Evolutionary conservation across 2,888 invertebrate species (phyloP), one percentile per base, ranked within the genome.

Genomic region (Dryadula phaetusa): DNA sequence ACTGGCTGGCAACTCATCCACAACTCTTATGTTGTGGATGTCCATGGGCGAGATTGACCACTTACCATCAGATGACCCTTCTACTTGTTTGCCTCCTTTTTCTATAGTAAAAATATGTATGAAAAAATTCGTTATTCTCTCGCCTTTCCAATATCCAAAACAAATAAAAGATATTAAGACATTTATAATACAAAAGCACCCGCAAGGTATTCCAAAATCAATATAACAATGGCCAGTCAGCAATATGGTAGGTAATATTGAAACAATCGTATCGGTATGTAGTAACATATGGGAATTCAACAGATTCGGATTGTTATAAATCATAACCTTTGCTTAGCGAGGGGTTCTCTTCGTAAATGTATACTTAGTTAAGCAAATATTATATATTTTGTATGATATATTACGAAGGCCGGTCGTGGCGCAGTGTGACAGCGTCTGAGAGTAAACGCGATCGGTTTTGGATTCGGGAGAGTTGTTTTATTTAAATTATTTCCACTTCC

Each of bases 301-400:
- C 56, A 56, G 56, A 56, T 56, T 22, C 56, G 40, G 56, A 56
- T 56, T 22, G 56, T 25, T 22, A 40, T 56, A 56, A 56, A 56
- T 56, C 56, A 56, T 22, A 40, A 56, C 56, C 56, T 56, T 56
- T 56, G 40, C 22, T 25, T 10, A 40, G 56, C 56, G 37, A 20
- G 20, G 14, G 34, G 12, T 1, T 10, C n/a, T 34, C n/a, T 28
- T 25, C 28, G 4, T 25, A 16, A 52, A 52, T 52, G 16, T 52
- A 16, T 52, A 10, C 10, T 52, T 52, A 25, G 16, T 52, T 28
- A 8, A 2, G 28, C 16, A 16, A 52, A 52, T 52, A 28, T 16
- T 0, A 49, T 25, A n/a, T 25, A 52, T 32, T 16, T 52, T 52
- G 28, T 32, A 52, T 52, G 12, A 28, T 28, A 28, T 28, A 6